Base-by-base conservation (phyloP, 2,888 invertebrate genomes). In the Diaprepes abbreviatus region DNA sequence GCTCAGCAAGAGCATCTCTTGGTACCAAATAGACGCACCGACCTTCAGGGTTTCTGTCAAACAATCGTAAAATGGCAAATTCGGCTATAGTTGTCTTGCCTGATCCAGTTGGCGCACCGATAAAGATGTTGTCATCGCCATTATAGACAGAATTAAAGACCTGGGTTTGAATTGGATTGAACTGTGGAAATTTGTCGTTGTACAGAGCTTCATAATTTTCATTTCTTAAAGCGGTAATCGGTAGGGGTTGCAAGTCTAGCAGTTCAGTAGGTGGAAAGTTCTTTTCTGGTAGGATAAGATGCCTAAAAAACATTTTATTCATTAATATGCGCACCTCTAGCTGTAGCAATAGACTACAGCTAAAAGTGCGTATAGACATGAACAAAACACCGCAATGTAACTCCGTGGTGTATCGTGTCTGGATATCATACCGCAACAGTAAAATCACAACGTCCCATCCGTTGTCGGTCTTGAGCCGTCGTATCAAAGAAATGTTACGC, bases 121-220 rank as follows among this genome's bases (percentile, higher is more conserved):
- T 92, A 83, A 98, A 97, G 6, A 98, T 95, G 84, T 98, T 99
- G 82, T 99, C 99, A 82, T 99, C 98, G 1, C 95, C 95, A 83
- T 98, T 98, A 86, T 98, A 99, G 0, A 98, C 94, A 0, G 98
- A 95, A 83, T 98, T 98, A 86, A 99, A 99, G 4, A 98, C 98
- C 88, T 97, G 97, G 0, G 99, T 99, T 84, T 99, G 99, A 68
- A 99, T 98, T 0, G 99, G 97, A 85, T 99, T 99, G 84, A 99
- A 98, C 83, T 97, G 96, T 1, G 92, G 92, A 82, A 97, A 95
- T 66, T 91, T 90, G 7, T 95, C 93, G 0, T 87, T 86, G 81
- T 98, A 99, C 38, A 99, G 86, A 7, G 89, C 86, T 81, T 98
- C 97, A 79, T 92, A 98, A 68, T 91, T 90, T 0, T 91, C 86